Conservation (phyloP, 2,888 invertebrate species). For the Mactromeris polynyma region DNA sequence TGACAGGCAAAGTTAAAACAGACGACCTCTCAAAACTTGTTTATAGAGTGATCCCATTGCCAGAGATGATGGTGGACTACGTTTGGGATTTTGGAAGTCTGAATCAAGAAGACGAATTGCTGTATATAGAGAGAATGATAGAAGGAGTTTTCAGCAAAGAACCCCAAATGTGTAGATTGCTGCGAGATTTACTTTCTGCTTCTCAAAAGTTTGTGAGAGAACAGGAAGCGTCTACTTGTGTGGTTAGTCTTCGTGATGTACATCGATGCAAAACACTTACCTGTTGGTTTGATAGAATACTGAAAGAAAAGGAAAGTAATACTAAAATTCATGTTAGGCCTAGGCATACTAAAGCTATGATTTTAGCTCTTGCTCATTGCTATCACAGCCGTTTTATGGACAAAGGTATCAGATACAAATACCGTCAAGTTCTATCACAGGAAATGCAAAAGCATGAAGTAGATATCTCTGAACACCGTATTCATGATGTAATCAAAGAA, state of each 20-base stretch:
- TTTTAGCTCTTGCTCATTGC: constrained; percentile 60
- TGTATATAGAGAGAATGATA: constrained; percentile 69
- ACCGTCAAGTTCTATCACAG: constrained; percentile 43
- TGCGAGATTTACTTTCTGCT: constrained; percentile 46
- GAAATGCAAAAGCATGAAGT: constrained; percentile 9
- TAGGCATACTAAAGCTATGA: constrained; percentile 42
- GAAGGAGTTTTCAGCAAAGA: constrained; percentile 39
- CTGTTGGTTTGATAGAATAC: constrained; percentile 47
- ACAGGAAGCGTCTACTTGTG: constrained; percentile 43
- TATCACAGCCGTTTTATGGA: constrained; percentile 66
- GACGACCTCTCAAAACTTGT: constrained; percentile 76
- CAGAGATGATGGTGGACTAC: constrained; percentile 77
- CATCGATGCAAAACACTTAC: constrained; percentile 53
- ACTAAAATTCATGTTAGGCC: not conserved
- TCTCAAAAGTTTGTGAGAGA: constrained; percentile 63
- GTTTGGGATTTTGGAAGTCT: constrained; percentile 79
- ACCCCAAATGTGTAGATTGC: not conserved
- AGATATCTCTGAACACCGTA: constrained; percentile 12
- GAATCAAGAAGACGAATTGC: constrained; percentile 68
- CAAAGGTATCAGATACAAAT: constrained; percentile 42
- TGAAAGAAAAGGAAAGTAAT: constrained; percentile 16
- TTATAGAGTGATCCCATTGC: constrained; percentile 77
- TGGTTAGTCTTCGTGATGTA: constrained; percentile 67
- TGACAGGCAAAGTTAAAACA: constrained; percentile 70
- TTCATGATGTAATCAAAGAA: constrained; percentile 57